Evolutionary conservation across 2,113 vertebrate genomes (phyloP).

Genomic region (Sclerurus mexicanus): DNA sequence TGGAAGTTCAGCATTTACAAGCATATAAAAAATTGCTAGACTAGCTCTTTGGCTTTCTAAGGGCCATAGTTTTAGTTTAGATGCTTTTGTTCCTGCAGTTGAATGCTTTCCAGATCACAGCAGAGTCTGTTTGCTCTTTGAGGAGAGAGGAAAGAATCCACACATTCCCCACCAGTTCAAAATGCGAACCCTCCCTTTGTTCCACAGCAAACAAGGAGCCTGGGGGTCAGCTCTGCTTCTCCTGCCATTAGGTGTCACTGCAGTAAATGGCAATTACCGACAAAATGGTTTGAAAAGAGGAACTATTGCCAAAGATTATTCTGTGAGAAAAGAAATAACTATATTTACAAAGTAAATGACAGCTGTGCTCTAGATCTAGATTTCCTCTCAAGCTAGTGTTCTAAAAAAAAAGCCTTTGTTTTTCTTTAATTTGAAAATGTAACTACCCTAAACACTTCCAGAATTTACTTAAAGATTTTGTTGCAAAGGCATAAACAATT

Average conservation of each 20-base stretch:
- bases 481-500: neutral
- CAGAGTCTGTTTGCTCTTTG: conserved; percentile 49
- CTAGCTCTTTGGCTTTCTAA: neutral
- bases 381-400: neutral
- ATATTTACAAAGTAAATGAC: neutral
- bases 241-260: conserved; percentile 69
- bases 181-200: conserved; percentile 32
- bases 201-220: conserved; percentile 42
- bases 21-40: neutral
- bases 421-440: neutral
- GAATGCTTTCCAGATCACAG: conserved; percentile 45
- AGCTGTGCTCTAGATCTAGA: neutral
- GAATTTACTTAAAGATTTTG: neutral
- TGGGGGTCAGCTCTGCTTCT: conserved; percentile 53
- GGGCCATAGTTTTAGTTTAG: neutral
- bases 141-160: conserved; percentile 41
- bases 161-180: conserved; percentile 37
- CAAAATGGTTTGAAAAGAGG: conserved; percentile 36
- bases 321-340: neutral
- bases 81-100: conserved; percentile 54
- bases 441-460: neutral
- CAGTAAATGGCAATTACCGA: conserved; percentile 62
- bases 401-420: neutral
- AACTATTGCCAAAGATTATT: neutral
- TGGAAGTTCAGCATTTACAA: neutral